Percentiles rank a stretch among this genome's conserved stretches.
Evolutionary conservation across 2,888 invertebrate species (phyloP).

Genomic region (Hypomecis atomaria): DNA sequence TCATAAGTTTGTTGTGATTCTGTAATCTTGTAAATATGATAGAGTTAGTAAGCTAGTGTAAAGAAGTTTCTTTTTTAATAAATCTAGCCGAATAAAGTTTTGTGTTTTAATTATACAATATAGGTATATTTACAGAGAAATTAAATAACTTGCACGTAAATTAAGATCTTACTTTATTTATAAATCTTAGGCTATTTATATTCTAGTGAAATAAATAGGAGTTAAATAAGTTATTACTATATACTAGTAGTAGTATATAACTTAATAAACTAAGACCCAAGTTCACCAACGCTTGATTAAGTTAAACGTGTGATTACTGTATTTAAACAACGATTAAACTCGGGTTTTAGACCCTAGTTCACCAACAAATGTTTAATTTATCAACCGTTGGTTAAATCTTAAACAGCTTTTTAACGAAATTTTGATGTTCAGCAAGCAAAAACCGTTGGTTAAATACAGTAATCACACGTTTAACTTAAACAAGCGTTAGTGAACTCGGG

Average conservation of each 20-base stretch:
- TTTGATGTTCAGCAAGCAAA: no score
- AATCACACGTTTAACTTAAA: no score
- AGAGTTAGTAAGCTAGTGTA: constrained; percentile 56
- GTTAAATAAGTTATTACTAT: not conserved
- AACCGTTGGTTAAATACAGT: no score
- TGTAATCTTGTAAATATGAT: constrained; percentile 53
- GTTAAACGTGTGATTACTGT: no score
- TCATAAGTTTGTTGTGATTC: constrained; percentile 75
- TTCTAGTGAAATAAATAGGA: constrained; percentile 2
- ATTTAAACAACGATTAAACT: no score
- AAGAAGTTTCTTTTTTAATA: constrained; percentile 46
- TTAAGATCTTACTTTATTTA: not conserved
- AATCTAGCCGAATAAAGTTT: constrained; percentile 40
- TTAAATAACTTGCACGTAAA: not conserved
- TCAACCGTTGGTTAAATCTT: no score
- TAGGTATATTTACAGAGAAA: not conserved
- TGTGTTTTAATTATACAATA: constrained; percentile 39
- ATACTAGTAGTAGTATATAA: not conserved
- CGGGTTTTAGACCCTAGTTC: no score
- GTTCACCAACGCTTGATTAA: no score
- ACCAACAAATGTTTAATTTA: no score
- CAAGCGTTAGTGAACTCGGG: no score
- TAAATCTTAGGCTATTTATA: not conserved
- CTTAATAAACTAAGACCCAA: no score
- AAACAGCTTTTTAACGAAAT: no score